These are phyloP conservation scores for Microcaecilia unicolor DNA, from an alignment of 2,797 vertebrate genomes.

Conservation along the genomic window DNA sequence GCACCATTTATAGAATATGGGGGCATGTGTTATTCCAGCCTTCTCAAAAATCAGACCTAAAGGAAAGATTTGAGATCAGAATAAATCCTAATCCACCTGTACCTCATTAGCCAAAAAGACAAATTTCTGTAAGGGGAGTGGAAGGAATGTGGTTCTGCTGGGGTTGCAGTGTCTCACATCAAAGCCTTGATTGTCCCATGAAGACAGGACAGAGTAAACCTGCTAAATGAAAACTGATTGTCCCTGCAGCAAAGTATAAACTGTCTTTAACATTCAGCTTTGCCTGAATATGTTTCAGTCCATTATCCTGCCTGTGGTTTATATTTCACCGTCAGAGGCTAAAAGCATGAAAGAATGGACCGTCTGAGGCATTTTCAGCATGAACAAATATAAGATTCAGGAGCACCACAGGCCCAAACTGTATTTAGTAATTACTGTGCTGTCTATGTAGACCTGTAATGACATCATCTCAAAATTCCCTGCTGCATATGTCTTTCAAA, in stretches of 20 bases:
- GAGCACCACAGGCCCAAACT: conserved; percentile 5
- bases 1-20: too few species aligned
- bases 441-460: conserved; percentile 14
- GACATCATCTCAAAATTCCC: neutral
- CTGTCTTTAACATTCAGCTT: conserved; percentile 11
- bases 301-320: conserved; percentile 8
- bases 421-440: conserved; percentile 13
- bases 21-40: conserved; percentile 4
- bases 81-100: conserved; percentile 22
- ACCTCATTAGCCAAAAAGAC: conserved; percentile 31
- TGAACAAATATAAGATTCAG: conserved; percentile 14
- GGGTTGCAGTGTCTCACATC: conserved; percentile 18
- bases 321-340: conserved; percentile 19
- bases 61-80: conserved; percentile 25
- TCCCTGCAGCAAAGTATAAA: conserved; percentile 21
- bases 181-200: conserved; percentile 19
- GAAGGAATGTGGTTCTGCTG: conserved; percentile 17
- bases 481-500: neutral
- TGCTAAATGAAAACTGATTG: conserved; percentile 17
- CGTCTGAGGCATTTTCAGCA: conserved; percentile 16
- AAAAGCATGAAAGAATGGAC: conserved; percentile 16
- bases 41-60: conserved; percentile 12
- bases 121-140: conserved; percentile 20
- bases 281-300: conserved; percentile 22
- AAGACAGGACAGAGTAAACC: conserved; percentile 18